Evolutionary conservation across 2,797 vertebrate species (phyloP), one percentile per base, ranked within the genome.

Genomic region (Enteromius thamalakanensis): DNA sequence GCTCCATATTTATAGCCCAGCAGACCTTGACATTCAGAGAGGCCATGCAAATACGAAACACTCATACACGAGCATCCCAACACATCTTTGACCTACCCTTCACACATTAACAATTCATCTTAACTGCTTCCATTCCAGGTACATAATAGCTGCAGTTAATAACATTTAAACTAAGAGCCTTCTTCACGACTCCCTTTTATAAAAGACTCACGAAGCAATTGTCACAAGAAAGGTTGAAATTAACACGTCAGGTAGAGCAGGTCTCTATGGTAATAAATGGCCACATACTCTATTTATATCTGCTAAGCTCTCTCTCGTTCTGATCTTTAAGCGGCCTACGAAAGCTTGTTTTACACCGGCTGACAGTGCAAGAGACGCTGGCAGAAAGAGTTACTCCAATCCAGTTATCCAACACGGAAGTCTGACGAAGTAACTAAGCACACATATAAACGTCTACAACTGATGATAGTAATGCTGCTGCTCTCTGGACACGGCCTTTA

Each of bases 281-380:
- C 87, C 86, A 88, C 23, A 87, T 84, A 84, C 88, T 90, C 94
- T 95, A 95, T 95, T 94, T 94, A 93, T 94, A 94, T 90, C 91
- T 29, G n/a, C 87, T 95, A 94, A 96, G 91, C 94, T 81, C 83
- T 71, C 88, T 88, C 85, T 85, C 83, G 87, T 91, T 88, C 90
- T 77, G 90, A 81, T 58, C 87, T 84, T 71, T 95, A 94, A 94
- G 92, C 94, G 92, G 91, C 90, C 93, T 93, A 92, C 70, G 53
- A 84, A 1, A 81, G 79, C 89, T 91, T 89, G 87, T 55, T 83
- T 58, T 78, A 65, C 47, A 68, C 49, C 4, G 84, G 88, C 71
- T 92, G 88, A 89, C 7, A 37, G 40, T 19, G 82, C 42, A 82
- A 45, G 85, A 84, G 62, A 70, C 71, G n/a, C 23, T 42, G 49